Conservation (phyloP, 2,797 vertebrate species). For the Okamejei kenojei region DNA sequence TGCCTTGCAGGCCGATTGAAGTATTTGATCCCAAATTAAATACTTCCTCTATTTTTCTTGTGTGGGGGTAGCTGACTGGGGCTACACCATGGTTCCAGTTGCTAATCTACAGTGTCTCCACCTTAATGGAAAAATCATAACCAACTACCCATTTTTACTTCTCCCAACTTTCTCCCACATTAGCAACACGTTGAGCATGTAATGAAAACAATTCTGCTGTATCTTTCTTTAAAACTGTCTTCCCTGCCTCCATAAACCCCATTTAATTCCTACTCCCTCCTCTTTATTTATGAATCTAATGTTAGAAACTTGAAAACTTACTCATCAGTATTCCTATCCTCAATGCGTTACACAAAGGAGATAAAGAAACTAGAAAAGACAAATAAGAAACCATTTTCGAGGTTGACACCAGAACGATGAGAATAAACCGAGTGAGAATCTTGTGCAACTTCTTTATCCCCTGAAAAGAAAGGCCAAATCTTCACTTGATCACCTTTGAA, state of each 20-base stretch:
- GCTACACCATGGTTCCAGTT: background rate
- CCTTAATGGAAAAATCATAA: background rate
- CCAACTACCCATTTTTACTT: no score
- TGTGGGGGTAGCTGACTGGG: background rate
- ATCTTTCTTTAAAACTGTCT: no score
- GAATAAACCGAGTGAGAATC: no score
- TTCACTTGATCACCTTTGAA: background rate
- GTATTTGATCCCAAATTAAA: background rate
- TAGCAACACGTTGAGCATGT: background rate
- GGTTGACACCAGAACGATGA: background rate
- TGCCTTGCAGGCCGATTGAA: background rate
- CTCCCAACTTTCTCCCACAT: background rate
- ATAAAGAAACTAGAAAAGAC: background rate
- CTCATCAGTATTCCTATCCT: background rate
- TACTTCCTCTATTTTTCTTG: background rate
- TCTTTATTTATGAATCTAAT: background rate
- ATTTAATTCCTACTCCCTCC: background rate
- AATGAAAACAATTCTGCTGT: background rate
- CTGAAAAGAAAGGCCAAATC: background rate
- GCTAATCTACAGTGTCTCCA: background rate
- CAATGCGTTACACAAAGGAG: background rate
- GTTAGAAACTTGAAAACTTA: background rate
- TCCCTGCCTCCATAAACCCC: background rate
- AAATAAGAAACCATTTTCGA: background rate
- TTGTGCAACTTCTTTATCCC: no score